These are phyloP conservation scores for Gastracanthus pulcherrimus DNA, from an alignment of 2,888 invertebrate species.

Conservation along the genomic window DNA sequence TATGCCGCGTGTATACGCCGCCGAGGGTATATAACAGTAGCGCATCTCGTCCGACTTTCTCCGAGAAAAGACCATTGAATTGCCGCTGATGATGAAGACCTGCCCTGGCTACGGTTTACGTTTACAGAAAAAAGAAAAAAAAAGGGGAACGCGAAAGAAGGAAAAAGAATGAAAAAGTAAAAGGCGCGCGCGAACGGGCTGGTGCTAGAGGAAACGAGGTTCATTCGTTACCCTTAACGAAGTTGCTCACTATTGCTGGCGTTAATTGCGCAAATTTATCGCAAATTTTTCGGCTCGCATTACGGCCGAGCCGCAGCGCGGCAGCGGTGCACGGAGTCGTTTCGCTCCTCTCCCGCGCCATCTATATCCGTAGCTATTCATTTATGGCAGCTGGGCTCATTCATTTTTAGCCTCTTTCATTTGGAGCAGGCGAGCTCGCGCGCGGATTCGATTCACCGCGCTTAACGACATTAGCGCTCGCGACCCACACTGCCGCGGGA, in stretches of 20 bases:
- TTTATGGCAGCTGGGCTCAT: too few relatives aligned
- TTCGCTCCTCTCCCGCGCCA: background rate
- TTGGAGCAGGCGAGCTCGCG: too few relatives aligned
- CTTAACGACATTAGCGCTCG: conserved; percentile 10
- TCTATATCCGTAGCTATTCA: too few relatives aligned
- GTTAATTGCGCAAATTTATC: conserved; percentile 64
- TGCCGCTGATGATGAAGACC: conserved; percentile 13
- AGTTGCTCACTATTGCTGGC: conserved; percentile 60
- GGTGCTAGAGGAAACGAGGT: conserved; percentile 3
- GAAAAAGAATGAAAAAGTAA: too few relatives aligned
- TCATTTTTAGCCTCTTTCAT: conserved; percentile 15
- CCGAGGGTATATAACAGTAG: too few relatives aligned
- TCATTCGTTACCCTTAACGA: conserved; percentile 63
- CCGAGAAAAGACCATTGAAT: too few relatives aligned
- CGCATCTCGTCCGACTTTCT: too few relatives aligned
- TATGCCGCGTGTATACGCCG: too few relatives aligned
- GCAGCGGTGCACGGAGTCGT: too few relatives aligned
- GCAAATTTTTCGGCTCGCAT: conserved; percentile 61
- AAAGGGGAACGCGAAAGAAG: too few relatives aligned
- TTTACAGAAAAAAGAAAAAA: background rate
- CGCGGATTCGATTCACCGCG: background rate
- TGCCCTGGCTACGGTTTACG: background rate
- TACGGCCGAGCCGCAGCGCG: too few relatives aligned
- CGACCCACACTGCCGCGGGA: background rate
- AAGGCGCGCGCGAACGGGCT: too few relatives aligned